phyloP scores from a whole-genome alignment of 2,888 invertebrate species.

The Tricholauxania praeusta region DNA sequence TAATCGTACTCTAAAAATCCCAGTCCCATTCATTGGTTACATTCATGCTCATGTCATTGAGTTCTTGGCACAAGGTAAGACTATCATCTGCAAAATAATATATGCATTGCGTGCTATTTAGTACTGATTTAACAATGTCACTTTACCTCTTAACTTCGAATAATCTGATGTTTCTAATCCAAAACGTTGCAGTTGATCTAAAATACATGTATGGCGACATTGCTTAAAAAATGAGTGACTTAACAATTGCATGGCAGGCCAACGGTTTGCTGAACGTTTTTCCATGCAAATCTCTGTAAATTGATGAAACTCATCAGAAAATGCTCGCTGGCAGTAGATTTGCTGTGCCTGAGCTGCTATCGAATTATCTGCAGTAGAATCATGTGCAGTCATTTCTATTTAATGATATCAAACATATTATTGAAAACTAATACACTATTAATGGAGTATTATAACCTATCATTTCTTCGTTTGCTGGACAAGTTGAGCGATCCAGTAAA shows the following conservation, averaged over 20 bases:
- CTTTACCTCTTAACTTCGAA: slow-evolving; percentile 56
- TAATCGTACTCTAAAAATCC: slow-evolving; percentile 45
- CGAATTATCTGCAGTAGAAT: slow-evolving; percentile 50
- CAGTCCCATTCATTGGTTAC: slow-evolving; percentile 56
- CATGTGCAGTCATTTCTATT: slow-evolving; percentile 45
- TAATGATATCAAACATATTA: not conserved
- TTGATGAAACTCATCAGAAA: slow-evolving; percentile 83
- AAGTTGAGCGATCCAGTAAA: slow-evolving; percentile 79
- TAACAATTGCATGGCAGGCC: slow-evolving; percentile 77
- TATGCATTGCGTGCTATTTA: not conserved
- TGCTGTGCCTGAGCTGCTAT: slow-evolving; percentile 65
- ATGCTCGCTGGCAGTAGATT: slow-evolving; percentile 73
- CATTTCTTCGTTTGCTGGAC: slow-evolving; percentile 70
- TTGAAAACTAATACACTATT: not conserved
- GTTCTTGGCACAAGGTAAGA: slow-evolving; percentile 52
- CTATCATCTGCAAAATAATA: slow-evolving; percentile 53
- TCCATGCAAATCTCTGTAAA: slow-evolving; percentile 80
- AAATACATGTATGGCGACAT: slow-evolving; percentile 62
- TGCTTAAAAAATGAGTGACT: slow-evolving; percentile 84
- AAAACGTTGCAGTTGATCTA: slow-evolving; percentile 60
- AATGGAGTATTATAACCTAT: slow-evolving; percentile 46
- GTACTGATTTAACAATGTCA: slow-evolving; percentile 28
- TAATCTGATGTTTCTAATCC: slow-evolving; percentile 58
- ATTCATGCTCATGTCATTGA: slow-evolving; percentile 55
- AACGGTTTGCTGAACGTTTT: slow-evolving; percentile 77